phyloP scores from a whole-genome alignment of 1,140 invertebrate species.

The Ooceraea biroi region DNA sequence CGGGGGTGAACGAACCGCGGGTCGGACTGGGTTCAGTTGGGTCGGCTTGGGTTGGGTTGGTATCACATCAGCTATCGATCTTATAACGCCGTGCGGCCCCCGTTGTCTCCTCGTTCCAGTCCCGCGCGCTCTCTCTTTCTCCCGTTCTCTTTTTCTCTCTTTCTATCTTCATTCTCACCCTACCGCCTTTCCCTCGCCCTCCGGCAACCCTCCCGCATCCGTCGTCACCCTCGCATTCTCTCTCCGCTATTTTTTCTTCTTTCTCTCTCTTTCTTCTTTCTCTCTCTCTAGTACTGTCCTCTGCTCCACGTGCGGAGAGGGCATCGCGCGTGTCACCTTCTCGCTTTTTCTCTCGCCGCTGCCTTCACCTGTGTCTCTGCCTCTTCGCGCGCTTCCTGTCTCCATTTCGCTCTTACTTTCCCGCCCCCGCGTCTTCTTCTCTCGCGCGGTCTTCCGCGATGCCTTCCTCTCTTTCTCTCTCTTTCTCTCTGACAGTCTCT shows the following conservation, averaged over 20 bases:
- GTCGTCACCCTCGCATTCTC: constrained; percentile 48
- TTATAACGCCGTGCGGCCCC: constrained; percentile 81
- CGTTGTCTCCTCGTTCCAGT: constrained; percentile 74
- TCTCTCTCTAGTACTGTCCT: constrained; percentile 52
- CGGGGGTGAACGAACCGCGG: constrained; percentile 86
- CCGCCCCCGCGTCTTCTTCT: constrained; percentile 52
- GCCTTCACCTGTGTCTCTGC: constrained; percentile 50
- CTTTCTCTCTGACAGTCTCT: constrained; percentile 57
- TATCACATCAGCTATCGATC: constrained; percentile 85
- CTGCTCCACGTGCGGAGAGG: constrained; percentile 18
- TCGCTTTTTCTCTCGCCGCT: constrained; percentile 60
- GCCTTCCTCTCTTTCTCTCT: constrained; percentile 61
- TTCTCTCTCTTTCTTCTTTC: constrained; percentile 1
- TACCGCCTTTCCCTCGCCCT: constrained; percentile 9
- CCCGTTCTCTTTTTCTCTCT: constrained; percentile 35
- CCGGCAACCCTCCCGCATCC: constrained; percentile 14
- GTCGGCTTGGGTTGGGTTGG: constrained; percentile 79
- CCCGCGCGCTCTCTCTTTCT: constrained; percentile 45
- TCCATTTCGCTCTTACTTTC: constrained; percentile 68
- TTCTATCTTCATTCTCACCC: constrained; percentile 29
- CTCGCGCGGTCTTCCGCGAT: constrained; percentile 56
- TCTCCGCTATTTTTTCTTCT: constrained; percentile 27
- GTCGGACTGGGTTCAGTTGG: constrained; percentile 76
- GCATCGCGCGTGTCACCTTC: constrained; percentile 56
- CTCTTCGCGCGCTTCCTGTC: constrained; percentile 66